These are phyloP conservation scores for Apteryx owenii DNA, from an alignment of 2,113 vertebrate species.

Conservation along the genomic window DNA sequence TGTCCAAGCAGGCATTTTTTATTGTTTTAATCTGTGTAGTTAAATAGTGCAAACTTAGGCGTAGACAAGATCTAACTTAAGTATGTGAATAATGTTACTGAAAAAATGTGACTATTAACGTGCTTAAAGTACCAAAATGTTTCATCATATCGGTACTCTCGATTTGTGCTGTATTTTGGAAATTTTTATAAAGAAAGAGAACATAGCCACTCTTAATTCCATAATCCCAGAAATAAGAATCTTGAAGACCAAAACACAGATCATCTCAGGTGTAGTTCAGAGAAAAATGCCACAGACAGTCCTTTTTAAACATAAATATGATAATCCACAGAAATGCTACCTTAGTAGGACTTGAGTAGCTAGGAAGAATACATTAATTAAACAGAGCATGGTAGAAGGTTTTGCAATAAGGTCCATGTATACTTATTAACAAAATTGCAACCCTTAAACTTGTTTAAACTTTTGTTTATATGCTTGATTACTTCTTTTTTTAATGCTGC, in stretches of 20 bases:
- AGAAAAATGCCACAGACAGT: background rate
- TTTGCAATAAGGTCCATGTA: background rate
- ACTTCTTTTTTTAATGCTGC: background rate
- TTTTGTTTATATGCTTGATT: background rate
- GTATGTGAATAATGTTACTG: background rate
- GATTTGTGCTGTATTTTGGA: background rate
- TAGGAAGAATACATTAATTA: background rate
- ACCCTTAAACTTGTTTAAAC: background rate
- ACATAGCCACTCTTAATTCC: background rate
- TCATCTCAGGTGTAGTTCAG: background rate
- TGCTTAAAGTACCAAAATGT: background rate
- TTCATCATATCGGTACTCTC: background rate
- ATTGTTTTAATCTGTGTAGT: slow-evolving; percentile 16
- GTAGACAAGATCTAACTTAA: slow-evolving; percentile 5
- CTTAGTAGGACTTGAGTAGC: background rate
- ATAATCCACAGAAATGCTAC: background rate
- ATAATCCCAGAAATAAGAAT: background rate
- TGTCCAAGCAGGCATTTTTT: background rate
- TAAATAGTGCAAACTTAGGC: background rate
- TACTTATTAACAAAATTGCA: background rate
- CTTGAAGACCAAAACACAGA: background rate
- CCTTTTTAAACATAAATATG: background rate
- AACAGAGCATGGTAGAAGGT: background rate
- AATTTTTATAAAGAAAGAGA: background rate
- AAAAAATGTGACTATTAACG: background rate